Base-by-base conservation (phyloP, 2,888 invertebrate genomes). In the Drosophila mercatorum region DNA sequence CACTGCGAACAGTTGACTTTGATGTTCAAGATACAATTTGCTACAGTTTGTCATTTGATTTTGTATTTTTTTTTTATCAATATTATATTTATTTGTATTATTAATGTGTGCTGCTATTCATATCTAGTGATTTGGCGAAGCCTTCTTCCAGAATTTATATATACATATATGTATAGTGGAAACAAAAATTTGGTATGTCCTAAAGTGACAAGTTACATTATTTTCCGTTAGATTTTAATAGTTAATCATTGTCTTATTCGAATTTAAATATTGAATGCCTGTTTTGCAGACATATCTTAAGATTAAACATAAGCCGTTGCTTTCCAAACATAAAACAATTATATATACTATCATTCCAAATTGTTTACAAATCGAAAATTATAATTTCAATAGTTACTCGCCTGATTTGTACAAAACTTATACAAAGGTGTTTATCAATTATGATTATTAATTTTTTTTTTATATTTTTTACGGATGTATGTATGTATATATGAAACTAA, bases 161-260 rank as follows among this genome's bases (percentile, higher is more conserved):
- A 22, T 22, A 22, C 22, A 22, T 22, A 22, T 22, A 22, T 22
- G 2, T 22, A 22, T 22, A 22, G 22, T 22, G 22, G 22, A 22
- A 22, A 22, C 22, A 22, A 22, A 22, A 22, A 22, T 22, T 22
- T 22, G 22, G 22, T 22, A 22, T 22, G 22, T 22, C 22, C 22
- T 22, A 22, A 52, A 56, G 70, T 53, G 64, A 68, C 51, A 52
- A 52, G 51, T 47, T 59, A 69, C 28, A 28, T 56, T 57, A 40
- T 44, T 66, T 65, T 63, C 38, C 58, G 65, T 77, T 52, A 60
- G 44, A 46, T 38, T 79, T 75, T 65, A 80, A 73, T 85, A 72
- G 66, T 73, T 73, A 56, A n/a, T 69, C 68, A 61, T 75, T 51
- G 46, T 70, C 57, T 80, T 60, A 57, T 57, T 76, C 26, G 55